Conservation (phyloP, 2,888 invertebrate genomes). For the Ichneumon xanthorius region DNA sequence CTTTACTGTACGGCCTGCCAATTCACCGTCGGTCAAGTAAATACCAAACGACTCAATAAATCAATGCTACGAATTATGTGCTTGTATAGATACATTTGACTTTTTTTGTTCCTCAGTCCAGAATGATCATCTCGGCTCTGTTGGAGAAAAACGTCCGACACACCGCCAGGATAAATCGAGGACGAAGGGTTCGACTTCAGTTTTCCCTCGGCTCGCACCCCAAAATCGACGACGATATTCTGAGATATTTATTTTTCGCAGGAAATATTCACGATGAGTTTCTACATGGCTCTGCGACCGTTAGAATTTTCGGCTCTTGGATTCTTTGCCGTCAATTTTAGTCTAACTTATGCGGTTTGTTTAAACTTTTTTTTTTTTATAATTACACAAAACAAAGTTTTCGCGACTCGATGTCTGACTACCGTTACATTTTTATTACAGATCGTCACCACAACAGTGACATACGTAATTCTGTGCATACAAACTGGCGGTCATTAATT, state of each 20-base stretch:
- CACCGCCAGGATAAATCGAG: conserved; percentile 32
- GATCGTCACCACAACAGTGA: conserved; percentile 13
- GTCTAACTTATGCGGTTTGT: conserved; percentile 23
- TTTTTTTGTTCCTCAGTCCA: conserved; percentile 25
- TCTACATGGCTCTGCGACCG: conserved; percentile 40
- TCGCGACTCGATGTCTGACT: conserved; percentile 86
- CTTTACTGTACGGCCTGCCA: conserved; percentile 15
- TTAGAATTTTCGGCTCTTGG: conserved; percentile 47
- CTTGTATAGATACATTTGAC: neutral
- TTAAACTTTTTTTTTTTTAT: neutral
- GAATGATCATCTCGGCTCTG: neutral
- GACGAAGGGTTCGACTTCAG: conserved; percentile 30
- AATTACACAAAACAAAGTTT: conserved; percentile 85
- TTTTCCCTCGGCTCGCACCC: neutral
- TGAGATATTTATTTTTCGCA: neutral
- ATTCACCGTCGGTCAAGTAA: conserved; percentile 46
- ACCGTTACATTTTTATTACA: conserved; percentile 21
- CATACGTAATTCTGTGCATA: conserved; percentile 34
- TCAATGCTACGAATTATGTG: neutral
- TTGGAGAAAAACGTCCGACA: conserved; percentile 42
- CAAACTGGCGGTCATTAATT: neutral
- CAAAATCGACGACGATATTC: neutral
- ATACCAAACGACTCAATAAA: neutral
- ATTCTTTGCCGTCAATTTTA: conserved; percentile 35
- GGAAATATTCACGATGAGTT: conserved; percentile 47